phyloP scores from a whole-genome alignment of 2,113 vertebrate species.

The Tautogolabrus adspersus region DNA sequence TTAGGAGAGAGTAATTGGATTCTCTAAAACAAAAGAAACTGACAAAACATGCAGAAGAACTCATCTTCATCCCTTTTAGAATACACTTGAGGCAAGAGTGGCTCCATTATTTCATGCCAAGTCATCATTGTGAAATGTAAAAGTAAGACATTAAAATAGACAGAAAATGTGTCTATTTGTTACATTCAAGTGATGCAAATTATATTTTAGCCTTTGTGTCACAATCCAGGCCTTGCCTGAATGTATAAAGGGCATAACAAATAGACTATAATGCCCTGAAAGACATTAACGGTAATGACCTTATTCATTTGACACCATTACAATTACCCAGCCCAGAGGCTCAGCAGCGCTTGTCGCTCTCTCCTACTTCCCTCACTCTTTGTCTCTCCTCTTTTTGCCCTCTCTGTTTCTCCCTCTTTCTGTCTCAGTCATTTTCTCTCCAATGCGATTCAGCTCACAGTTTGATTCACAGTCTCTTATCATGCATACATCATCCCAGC shows the following conservation, averaged over 20 bases:
- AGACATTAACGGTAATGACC: slow-evolving; percentile 81
- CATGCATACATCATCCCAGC: slow-evolving; percentile 41
- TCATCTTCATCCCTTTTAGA: slow-evolving; percentile 19
- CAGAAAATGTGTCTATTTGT: slow-evolving; percentile 27
- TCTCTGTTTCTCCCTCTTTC: slow-evolving; percentile 6
- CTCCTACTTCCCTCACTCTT: background rate
- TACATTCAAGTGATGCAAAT: slow-evolving; percentile 53
- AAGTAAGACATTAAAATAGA: slow-evolving; percentile 20
- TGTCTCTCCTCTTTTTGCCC: background rate
- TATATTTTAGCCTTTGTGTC: slow-evolving; percentile 45
- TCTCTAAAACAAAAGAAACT: background rate
- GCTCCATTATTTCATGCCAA: slow-evolving; percentile 32
- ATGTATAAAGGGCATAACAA: slow-evolving; percentile 69
- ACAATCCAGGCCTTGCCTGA: slow-evolving; percentile 48
- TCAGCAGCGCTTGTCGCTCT: slow-evolving; percentile 13
- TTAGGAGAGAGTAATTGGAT: background rate
- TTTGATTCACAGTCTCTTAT: slow-evolving; percentile 60
- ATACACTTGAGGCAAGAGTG: slow-evolving; percentile 17
- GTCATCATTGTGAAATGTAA: slow-evolving; percentile 23
- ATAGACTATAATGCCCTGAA: slow-evolving; percentile 66
- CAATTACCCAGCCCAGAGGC: slow-evolving; percentile 70
- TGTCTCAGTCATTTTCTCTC: slow-evolving; percentile 37
- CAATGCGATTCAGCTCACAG: slow-evolving; percentile 45
- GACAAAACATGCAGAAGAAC: slow-evolving; percentile 16
- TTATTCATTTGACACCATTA: slow-evolving; percentile 79